These are phyloP conservation scores for Drosophila flavopinicola DNA, from an alignment of 2,888 invertebrate genomes.

Conservation along the genomic window DNA sequence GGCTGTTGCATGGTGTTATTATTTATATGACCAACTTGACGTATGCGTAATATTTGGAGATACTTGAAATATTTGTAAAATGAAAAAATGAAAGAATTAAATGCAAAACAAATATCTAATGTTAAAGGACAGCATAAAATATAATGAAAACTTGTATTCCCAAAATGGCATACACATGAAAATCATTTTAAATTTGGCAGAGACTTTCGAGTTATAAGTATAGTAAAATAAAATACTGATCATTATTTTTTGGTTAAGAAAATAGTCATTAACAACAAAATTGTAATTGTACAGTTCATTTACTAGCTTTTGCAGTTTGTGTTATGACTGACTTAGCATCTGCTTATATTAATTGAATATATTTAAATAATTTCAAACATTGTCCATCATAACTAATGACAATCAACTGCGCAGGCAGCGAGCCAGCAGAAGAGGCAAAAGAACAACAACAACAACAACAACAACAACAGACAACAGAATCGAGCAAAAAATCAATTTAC, in stretches of 20 bases:
- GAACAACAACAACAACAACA: too few relatives aligned
- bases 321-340: conserved; percentile 36
- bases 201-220: too few relatives aligned
- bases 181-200: too few relatives aligned
- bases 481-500: conserved; percentile 67
- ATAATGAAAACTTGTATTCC: too few relatives aligned
- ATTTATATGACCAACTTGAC: conserved; percentile 6
- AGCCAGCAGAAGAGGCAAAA: conserved; percentile 7
- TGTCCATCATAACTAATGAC: conserved; percentile 74
- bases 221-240: too few relatives aligned
- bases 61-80: not conserved
- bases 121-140: too few relatives aligned
- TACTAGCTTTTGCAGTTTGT: conserved; percentile 32
- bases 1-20: too few relatives aligned
- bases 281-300: not conserved
- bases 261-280: too few relatives aligned
- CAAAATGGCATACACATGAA: too few relatives aligned
- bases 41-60: conserved; percentile 25
- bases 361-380: conserved; percentile 71
- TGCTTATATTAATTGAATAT: conserved; percentile 70
- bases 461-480: conserved; percentile 2
- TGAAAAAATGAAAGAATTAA: not conserved
- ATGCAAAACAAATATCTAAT: not conserved
- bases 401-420: conserved; percentile 23
- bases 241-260: too few relatives aligned